Percentiles rank a stretch among this genome's conserved stretches.
Conservation (phyloP, 2,113 vertebrate genomes). For the Microcebus lehilahytsara region DNA sequence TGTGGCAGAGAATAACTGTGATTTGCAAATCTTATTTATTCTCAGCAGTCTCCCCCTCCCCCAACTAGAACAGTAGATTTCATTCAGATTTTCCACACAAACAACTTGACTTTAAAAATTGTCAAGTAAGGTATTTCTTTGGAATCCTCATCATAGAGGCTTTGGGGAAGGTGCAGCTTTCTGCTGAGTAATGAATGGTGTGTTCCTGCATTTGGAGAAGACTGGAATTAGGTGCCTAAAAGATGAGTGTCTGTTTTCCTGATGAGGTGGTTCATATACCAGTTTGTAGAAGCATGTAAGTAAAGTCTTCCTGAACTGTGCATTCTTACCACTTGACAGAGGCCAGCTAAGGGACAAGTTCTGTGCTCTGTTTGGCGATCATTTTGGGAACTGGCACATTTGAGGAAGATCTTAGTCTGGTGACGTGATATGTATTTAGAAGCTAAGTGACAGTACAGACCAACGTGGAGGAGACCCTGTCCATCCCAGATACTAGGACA, state of each 20-base stretch:
- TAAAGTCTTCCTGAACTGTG: neutral
- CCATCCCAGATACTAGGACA: neutral
- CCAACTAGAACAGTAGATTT: neutral
- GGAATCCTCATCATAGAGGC: neutral
- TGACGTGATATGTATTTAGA: neutral
- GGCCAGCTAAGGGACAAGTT: neutral
- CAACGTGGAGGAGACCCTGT: neutral
- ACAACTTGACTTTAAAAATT: conserved; percentile 2
- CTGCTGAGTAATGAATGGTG: neutral
- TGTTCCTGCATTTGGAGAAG: neutral
- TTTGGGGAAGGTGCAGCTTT: neutral
- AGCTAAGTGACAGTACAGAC: neutral
- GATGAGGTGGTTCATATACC: neutral
- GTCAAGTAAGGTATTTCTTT: neutral
- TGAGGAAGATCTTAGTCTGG: neutral
- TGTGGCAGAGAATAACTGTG: neutral
- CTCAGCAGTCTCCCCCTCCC: neutral
- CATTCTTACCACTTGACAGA: neutral
- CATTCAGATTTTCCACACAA: conserved; percentile 12
- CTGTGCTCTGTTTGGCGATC: neutral
- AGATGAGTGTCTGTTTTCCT: neutral
- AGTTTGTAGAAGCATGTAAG: neutral
- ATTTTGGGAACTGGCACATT: neutral
- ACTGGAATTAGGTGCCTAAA: neutral
- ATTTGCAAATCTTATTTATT: conserved; percentile 11